phyloP scores from a whole-genome alignment of 1,140 invertebrate genomes.

The Bombus affinis region DNA sequence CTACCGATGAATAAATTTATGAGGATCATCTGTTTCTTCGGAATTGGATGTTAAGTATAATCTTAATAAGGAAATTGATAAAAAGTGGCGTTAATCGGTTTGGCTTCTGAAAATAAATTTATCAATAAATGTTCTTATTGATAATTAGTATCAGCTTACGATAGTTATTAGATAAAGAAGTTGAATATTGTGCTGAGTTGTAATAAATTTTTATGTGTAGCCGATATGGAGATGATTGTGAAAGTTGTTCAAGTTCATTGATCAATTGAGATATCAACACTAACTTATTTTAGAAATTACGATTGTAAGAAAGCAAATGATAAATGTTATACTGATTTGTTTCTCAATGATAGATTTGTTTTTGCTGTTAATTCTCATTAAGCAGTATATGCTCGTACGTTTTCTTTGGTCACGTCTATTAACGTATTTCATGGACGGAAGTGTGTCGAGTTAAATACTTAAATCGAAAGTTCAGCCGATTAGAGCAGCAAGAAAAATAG shows the following conservation, averaged over 20 bases:
- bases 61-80: too few relatives aligned
- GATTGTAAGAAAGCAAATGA: not conserved
- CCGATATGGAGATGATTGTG: too few relatives aligned
- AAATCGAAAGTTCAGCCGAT: constrained; percentile 14
- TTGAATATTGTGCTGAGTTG: too few relatives aligned
- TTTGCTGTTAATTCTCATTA: not conserved
- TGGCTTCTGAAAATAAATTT: too few relatives aligned
- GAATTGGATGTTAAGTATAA: too few relatives aligned
- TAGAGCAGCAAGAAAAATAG: not conserved
- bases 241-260: not conserved
- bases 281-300: not conserved
- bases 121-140: too few relatives aligned
- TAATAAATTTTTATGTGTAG: too few relatives aligned
- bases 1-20: too few relatives aligned
- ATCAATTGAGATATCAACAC: not conserved
- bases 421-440: not conserved
- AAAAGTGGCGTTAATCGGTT: too few relatives aligned
- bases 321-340: not conserved
- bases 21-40: too few relatives aligned
- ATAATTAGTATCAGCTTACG: too few relatives aligned
- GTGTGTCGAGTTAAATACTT: not conserved
- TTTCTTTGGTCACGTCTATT: not conserved
- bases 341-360: not conserved
- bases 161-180: too few relatives aligned
- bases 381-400: not conserved